Conservation (phyloP, 2,113 vertebrate species). For the Oenanthe oenanthe region DNA sequence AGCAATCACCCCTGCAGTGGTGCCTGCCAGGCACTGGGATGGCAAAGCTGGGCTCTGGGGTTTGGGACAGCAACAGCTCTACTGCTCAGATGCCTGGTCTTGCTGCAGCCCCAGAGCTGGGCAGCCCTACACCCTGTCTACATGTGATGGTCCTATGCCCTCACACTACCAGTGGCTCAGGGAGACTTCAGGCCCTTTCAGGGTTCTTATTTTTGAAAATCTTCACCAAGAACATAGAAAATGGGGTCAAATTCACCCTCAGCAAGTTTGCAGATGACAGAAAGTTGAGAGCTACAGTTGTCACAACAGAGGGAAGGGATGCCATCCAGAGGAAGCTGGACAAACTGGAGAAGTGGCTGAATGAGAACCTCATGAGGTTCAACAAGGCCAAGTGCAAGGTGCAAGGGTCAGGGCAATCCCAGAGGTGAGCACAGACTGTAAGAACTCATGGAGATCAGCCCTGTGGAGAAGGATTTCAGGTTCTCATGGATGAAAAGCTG, state of each 20-base stretch:
- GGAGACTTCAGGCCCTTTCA: background rate
- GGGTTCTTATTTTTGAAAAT: background rate
- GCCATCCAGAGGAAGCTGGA: background rate
- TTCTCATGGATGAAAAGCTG: background rate
- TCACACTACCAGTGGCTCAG: background rate
- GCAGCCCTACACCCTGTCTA: background rate
- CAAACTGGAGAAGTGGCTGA: background rate
- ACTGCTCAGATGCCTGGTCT: background rate
- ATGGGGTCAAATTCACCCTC: background rate
- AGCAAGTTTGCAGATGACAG: background rate
- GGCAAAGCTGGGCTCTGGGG: background rate
- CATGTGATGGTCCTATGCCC: accelerated
- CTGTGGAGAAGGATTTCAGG: background rate
- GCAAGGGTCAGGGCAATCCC: background rate
- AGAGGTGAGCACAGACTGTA: background rate
- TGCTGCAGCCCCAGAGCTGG: background rate
- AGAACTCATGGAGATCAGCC: background rate
- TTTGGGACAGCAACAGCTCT: background rate
- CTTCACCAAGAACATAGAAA: background rate
- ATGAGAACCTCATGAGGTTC: background rate
- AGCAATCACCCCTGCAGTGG: background rate
- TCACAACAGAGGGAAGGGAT: background rate
- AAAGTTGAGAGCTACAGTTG: accelerated
- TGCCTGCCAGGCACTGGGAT: accelerated
- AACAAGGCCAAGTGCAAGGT: no score